Evolutionary conservation across 2,888 invertebrate genomes (phyloP).

Genomic region (Drosophila longiperda): DNA sequence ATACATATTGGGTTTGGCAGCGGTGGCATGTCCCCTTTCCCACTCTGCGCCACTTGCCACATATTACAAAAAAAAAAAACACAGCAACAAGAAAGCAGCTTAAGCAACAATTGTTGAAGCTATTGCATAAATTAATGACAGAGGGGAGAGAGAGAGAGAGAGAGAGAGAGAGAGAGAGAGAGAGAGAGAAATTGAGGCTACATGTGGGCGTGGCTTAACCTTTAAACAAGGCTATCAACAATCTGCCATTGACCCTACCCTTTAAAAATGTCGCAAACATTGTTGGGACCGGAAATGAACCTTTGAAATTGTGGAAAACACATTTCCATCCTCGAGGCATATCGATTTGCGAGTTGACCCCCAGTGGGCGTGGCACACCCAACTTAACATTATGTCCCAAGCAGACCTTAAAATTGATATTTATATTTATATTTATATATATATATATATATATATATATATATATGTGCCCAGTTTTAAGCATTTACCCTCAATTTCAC

Average conservation of each 20-base stretch:
- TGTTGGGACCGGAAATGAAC: not conserved
- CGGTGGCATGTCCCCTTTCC: not conserved
- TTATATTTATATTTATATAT: not conserved
- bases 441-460: not conserved
- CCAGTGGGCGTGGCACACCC: not conserved
- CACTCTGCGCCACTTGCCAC: not conserved
- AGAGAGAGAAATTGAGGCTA: not conserved
- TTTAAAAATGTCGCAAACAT: slow-evolving; percentile 1
- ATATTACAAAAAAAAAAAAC: not conserved
- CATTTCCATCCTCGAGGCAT: not conserved
- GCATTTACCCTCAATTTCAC: not conserved
- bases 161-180: not conserved
- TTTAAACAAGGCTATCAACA: not conserved
- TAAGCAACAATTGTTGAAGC: slow-evolving; percentile 25
- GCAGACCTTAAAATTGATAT: not conserved
- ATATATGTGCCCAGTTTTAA: not conserved
- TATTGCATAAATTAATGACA: slow-evolving; percentile 32
- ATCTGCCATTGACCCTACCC: not conserved
- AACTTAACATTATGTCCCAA: not conserved
- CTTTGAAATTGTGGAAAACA: slow-evolving; percentile 2
- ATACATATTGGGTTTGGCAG: slow-evolving; percentile 19
- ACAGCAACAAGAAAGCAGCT: slow-evolving; percentile 9
- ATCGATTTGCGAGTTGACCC: not conserved
- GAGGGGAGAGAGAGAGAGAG: not conserved
- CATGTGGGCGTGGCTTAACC: not conserved